Conservation (phyloP, 2,888 invertebrate species). For the Stenotaenia linearis region DNA sequence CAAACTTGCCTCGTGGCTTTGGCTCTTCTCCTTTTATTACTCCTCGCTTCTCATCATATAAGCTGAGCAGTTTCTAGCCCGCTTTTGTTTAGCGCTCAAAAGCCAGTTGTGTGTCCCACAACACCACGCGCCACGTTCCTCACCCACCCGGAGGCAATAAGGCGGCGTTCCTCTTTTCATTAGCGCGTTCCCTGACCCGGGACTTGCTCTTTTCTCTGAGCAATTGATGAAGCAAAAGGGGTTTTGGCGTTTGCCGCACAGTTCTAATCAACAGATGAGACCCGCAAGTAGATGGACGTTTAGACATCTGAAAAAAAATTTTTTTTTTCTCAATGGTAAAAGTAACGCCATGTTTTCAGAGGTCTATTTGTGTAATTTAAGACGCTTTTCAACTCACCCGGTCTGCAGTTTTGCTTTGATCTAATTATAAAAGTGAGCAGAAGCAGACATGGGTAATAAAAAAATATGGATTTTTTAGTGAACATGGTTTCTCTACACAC, state of each 20-base stretch:
- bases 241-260: not conserved
- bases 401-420: slow-evolving; percentile 12
- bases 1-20: slow-evolving; percentile 12
- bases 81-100: slow-evolving; percentile 10
- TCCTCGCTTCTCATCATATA: not conserved
- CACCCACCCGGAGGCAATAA: slow-evolving; percentile 7
- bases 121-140: slow-evolving; percentile 20
- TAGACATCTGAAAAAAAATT: not conserved
- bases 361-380: slow-evolving; percentile 21
- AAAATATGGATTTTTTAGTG: too few relatives aligned
- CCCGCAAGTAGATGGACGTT: not conserved
- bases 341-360: not conserved
- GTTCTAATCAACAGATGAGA: slow-evolving; percentile 16
- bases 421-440: slow-evolving; percentile 20
- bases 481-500: too few relatives aligned
- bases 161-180: slow-evolving; percentile 24
- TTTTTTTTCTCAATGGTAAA: not conserved
- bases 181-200: slow-evolving; percentile 19
- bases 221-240: slow-evolving; percentile 8
- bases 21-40: slow-evolving; percentile 14
- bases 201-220: not conserved
- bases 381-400: slow-evolving; percentile 13
- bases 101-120: slow-evolving; percentile 10
- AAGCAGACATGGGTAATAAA: not conserved
- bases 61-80: not conserved